Evolutionary conservation across 2,888 invertebrate species (phyloP), one percentile per base, ranked within the genome.

Genomic region (Choristoneura rosaceana): DNA sequence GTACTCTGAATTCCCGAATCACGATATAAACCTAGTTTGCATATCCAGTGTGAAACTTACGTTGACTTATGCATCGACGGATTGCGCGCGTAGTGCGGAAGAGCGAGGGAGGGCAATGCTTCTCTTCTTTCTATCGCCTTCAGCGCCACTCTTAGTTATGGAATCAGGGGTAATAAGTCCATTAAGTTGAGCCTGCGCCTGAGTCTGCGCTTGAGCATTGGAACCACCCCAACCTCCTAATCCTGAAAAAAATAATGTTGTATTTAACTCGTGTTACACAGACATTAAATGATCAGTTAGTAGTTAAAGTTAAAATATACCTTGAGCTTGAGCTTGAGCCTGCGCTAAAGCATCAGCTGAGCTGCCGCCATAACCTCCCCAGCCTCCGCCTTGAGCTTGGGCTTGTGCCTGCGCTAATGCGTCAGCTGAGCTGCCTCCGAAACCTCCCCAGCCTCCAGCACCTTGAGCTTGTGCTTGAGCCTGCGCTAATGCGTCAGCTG

Each of bases 371-470:
- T 7, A 38, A 5, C 66, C 67, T 50, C 58, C 67, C 59, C 58
- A 60, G 17, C 66, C 70, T 17, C 58, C 66, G n/a, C 62, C 62
- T 61, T 55, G 43, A 41, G 73, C 70, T 43, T 62, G 50, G 1
- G 70, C 74, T 9, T 67, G 73, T 41, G 77, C 76, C 50, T 74
- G 74, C 14, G 77, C 75, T 50, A 70, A 59, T 15, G 74, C 71
- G 9, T 67, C 34, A 14, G 67, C 63, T 45, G 52, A 47, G 34
- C 38, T n/a, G 17, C 58, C 4, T 4, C 38, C 34, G 50, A 45
- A 52, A 45, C 38, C 74, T 15, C 67, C 75, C n/a, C 62, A 62
- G 14, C 59, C 59, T 50, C 43, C 47, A n/a, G 52, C 33, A 10
- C 67, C 74, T 12, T 60, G 34, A 5, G 66, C 45, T 8, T 50